Percentiles rank a stretch among this genome's conserved stretches.
Conservation (phyloP, 2,113 vertebrate species). For the Pyxicephalus adspersus region DNA sequence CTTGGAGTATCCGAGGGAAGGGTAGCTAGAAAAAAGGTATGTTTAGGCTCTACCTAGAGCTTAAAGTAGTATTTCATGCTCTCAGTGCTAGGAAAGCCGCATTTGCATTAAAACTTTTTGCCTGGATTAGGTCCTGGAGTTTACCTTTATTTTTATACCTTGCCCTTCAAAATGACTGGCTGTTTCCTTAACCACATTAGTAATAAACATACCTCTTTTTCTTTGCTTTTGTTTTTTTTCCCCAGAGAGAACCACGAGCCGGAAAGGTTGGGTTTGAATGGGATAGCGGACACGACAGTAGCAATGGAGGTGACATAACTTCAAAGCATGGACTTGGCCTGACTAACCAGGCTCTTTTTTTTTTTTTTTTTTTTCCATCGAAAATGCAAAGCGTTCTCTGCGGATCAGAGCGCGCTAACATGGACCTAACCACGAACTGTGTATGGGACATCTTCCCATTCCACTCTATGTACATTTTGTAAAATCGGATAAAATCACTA, state of each 20-base stretch:
- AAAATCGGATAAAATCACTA: constrained; percentile 93
- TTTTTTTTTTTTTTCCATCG: constrained; percentile 62
- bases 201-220: background rate
- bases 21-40: no score
- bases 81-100: no score
- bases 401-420: constrained; percentile 68
- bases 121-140: no score
- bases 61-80: no score
- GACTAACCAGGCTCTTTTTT: constrained; percentile 59
- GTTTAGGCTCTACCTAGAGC: no score
- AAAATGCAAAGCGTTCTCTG: constrained; percentile 72
- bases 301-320: constrained; percentile 96
- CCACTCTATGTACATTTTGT: constrained; percentile 92
- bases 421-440: constrained; percentile 76
- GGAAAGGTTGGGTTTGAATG: constrained; percentile 86
- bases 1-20: no score
- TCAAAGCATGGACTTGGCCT: constrained; percentile 62
- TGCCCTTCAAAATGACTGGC: no score
- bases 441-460: constrained; percentile 81
- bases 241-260: constrained; percentile 88
- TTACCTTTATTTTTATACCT: no score
- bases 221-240: background rate
- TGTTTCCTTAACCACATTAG: no score
- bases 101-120: no score
- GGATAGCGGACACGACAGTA: constrained; percentile 89